Conservation (phyloP, 2,797 vertebrate species). For the Gallirallus australis region DNA sequence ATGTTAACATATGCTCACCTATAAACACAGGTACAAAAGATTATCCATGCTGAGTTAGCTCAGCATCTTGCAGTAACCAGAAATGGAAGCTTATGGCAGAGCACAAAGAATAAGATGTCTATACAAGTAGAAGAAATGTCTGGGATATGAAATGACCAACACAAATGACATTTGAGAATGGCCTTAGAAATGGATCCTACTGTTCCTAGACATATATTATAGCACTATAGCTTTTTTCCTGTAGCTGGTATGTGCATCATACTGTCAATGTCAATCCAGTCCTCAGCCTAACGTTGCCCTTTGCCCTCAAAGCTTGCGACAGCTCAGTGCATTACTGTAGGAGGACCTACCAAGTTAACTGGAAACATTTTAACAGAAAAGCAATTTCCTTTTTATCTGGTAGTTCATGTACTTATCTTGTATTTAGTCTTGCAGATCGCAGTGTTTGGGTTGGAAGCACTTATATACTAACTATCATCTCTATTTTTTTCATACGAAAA, state of each 20-base stretch:
- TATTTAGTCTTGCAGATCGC: slow-evolving; percentile 58
- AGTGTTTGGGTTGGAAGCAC: slow-evolving; percentile 21
- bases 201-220: background rate
- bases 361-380: background rate
- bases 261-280: background rate
- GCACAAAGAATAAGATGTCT: background rate
- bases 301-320: background rate
- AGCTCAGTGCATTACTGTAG: background rate
- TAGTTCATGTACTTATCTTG: slow-evolving; percentile 51
- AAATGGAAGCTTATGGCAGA: background rate
- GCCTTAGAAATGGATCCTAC: background rate
- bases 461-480: background rate
- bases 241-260: background rate
- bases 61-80: background rate
- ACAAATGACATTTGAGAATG: background rate
- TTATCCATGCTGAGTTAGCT: background rate
- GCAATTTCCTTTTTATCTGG: slow-evolving; percentile 7
- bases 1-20: background rate
- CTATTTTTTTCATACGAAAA: background rate
- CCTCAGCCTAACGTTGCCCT: background rate
- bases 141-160: background rate
- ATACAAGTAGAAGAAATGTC: background rate
- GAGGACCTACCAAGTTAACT: background rate
- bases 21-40: background rate
- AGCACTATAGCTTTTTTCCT: background rate